Percentiles rank a stretch among this genome's conserved stretches.
Evolutionary conservation across 2,888 invertebrate genomes (phyloP).

Genomic region (Eurytoma californica): DNA sequence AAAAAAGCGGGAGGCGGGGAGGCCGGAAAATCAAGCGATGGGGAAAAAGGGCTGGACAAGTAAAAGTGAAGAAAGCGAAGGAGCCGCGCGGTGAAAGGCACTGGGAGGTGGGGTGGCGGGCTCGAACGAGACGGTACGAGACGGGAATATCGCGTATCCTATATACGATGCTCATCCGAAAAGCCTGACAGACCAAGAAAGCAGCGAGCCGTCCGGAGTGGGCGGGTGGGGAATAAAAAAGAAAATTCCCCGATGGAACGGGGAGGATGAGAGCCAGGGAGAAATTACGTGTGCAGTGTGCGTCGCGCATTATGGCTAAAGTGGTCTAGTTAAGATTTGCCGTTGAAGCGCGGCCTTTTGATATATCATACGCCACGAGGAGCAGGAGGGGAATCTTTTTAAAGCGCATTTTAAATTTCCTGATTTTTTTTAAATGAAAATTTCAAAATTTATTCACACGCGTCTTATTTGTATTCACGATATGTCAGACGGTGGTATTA

Average conservation of each 20-base stretch:
- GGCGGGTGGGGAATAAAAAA: slow-evolving; percentile 30
- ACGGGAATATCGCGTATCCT: slow-evolving; percentile 47
- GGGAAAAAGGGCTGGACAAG: slow-evolving; percentile 21
- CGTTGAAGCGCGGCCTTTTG: slow-evolving; percentile 1
- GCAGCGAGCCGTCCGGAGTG: neutral
- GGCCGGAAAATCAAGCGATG: slow-evolving; percentile 35
- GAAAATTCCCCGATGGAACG: slow-evolving; percentile 40
- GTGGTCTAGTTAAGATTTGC: slow-evolving; percentile 22
- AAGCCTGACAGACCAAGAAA: slow-evolving; percentile 7
- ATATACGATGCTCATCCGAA: slow-evolving; percentile 3
- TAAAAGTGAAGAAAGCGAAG: slow-evolving; percentile 46
- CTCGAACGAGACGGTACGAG: slow-evolving; percentile 25
- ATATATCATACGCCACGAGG: too few species aligned
- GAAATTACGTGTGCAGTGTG: slow-evolving; percentile 25
- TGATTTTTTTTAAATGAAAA: neutral
- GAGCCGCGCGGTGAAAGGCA: neutral
- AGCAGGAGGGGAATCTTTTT: too few species aligned
- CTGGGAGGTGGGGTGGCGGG: neutral
- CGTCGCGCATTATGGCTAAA: slow-evolving; percentile 23
- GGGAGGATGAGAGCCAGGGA: slow-evolving; percentile 36
- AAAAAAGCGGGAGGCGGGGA: slow-evolving; percentile 4
- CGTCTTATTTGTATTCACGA: too few species aligned
- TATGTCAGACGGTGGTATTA: too few species aligned
- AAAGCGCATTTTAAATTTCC: too few species aligned
- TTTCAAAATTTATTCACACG: neutral